These are phyloP conservation scores for Aspidiotus destructor DNA, from an alignment of 2,888 invertebrate genomes.

Conservation along the genomic window DNA sequence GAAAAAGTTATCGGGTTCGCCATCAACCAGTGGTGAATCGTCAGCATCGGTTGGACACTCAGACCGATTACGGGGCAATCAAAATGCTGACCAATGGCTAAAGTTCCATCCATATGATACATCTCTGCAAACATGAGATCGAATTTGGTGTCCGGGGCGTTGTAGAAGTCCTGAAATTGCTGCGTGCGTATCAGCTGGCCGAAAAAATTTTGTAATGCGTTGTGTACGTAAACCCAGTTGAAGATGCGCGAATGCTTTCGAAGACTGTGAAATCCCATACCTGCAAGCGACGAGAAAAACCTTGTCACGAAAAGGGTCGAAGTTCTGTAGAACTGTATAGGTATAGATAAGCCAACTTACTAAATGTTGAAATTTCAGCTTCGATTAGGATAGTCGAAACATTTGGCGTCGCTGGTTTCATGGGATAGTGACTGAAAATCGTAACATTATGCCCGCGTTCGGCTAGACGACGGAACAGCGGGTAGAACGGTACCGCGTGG, in stretches of 20 bases:
- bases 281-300: background rate
- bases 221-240: conserved; percentile 10
- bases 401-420: background rate
- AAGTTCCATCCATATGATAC: conserved; percentile 11
- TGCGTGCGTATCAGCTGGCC: background rate
- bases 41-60: conserved; percentile 11
- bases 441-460: background rate
- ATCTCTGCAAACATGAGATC: conserved; percentile 9
- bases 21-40: conserved; percentile 7
- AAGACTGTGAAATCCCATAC: background rate
- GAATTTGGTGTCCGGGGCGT: conserved; percentile 9
- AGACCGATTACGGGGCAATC: conserved; percentile 11
- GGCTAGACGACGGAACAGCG: background rate
- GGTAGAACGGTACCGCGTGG: background rate
- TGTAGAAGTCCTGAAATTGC: background rate
- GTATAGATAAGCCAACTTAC: background rate
- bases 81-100: background rate
- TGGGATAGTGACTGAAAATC: background rate
- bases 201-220: background rate
- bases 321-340: background rate
- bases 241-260: conserved; percentile 1
- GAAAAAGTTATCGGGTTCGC: conserved; percentile 15
- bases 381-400: background rate
- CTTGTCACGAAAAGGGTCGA: background rate
- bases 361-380: background rate